Evolutionary conservation across 2,888 invertebrate species (phyloP).

Genomic region (Cenopis cana): DNA sequence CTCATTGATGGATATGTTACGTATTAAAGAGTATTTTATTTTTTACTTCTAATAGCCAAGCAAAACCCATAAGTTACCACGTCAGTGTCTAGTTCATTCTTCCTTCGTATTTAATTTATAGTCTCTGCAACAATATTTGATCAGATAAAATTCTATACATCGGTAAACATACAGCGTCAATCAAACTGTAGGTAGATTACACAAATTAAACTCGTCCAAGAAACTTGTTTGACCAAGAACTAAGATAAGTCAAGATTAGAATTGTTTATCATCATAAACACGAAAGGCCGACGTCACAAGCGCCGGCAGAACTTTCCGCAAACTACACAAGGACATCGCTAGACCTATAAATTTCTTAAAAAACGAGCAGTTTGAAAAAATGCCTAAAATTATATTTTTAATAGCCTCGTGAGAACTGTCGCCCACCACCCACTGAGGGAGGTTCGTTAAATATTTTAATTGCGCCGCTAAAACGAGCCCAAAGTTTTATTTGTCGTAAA

Average conservation of each 20-base stretch:
- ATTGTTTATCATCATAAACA: constrained; percentile 31
- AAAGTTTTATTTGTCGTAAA: constrained; percentile 79
- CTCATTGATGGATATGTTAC: too few species aligned
- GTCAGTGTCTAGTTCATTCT: too few species aligned
- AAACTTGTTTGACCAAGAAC: constrained; percentile 5
- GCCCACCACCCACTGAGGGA: constrained; percentile 82
- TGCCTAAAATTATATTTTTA: constrained; percentile 79
- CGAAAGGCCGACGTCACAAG: constrained; percentile 4
- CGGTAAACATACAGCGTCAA: background rate
- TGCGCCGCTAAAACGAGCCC: constrained; percentile 79
- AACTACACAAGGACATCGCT: constrained; percentile 58
- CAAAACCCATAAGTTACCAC: too few species aligned
- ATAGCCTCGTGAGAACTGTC: constrained; percentile 84
- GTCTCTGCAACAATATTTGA: too few species aligned
- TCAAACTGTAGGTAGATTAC: background rate
- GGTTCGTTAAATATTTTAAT: constrained; percentile 83
- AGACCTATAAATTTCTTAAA: constrained; percentile 63
- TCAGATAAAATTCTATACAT: too few species aligned
- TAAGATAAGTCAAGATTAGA: constrained; percentile 14
- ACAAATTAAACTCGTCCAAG: background rate
- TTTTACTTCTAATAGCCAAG: too few species aligned
- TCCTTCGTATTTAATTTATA: too few species aligned
- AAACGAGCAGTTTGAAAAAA: constrained; percentile 63
- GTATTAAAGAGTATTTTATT: too few species aligned
- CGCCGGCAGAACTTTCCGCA: constrained; percentile 56